Evolutionary conservation across 2,113 vertebrate genomes (phyloP).

Genomic region (Nothocercus julius): DNA sequence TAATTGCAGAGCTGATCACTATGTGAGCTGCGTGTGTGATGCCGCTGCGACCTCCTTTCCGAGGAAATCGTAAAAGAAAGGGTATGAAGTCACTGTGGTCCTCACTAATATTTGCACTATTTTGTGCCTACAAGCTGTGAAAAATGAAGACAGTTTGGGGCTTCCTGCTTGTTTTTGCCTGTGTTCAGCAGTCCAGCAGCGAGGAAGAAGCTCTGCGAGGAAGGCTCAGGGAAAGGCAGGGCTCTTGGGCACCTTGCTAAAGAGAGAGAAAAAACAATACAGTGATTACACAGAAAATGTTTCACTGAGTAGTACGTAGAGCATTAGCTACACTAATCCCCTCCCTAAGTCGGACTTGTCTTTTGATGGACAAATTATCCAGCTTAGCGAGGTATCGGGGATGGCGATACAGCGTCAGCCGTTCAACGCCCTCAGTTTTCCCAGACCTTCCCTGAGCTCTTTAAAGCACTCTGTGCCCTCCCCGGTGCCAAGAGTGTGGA

Average conservation of each 20-base stretch:
- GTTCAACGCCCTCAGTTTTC: background rate
- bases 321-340: conserved; percentile 40
- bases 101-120: background rate
- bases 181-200: accelerated
- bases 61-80: background rate
- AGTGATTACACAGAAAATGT: background rate
- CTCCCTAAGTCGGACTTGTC: conserved; percentile 33
- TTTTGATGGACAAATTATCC: conserved; percentile 47
- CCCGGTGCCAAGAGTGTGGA: too few species aligned
- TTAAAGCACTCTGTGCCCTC: accelerated
- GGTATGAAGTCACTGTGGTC: background rate
- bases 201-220: background rate
- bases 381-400: conserved; percentile 26
- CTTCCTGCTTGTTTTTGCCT: background rate
- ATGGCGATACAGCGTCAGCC: background rate
- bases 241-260: background rate
- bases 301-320: background rate
- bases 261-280: background rate
- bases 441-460: background rate
- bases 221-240: background rate
- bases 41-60: background rate
- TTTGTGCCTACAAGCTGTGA: background rate
- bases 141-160: accelerated
- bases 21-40: background rate
- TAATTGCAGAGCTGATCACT: background rate